These are phyloP conservation scores for Andrena bucephala DNA, from an alignment of 2,888 invertebrate genomes.

Conservation along the genomic window DNA sequence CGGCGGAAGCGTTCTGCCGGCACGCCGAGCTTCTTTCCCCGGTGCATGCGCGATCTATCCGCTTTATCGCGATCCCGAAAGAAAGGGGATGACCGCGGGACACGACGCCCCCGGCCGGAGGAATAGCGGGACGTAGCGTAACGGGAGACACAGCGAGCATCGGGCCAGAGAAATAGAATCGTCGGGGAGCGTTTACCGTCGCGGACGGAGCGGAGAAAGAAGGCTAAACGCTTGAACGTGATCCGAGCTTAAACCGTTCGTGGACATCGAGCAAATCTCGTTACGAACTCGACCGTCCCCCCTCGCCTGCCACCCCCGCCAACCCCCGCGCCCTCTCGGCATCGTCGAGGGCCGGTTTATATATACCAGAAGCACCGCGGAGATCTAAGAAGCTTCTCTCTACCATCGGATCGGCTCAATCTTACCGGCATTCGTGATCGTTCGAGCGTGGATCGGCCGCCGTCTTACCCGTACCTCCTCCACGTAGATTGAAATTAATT, in stretches of 20 bases:
- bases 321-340: conserved; percentile 17
- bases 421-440: conserved; percentile 80
- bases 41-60: conserved; percentile 72
- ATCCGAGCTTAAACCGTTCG: conserved; percentile 80
- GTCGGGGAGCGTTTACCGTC: conserved; percentile 42
- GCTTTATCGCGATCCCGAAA: conserved; percentile 66
- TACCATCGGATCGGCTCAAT: conserved; percentile 77
- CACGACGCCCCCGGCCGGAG: not conserved
- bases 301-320: conserved; percentile 10
- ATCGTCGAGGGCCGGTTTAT: conserved; percentile 66
- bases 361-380: conserved; percentile 54
- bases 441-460: conserved; percentile 74
- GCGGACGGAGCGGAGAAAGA: conserved; percentile 56
- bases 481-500: conserved; percentile 83
- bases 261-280: conserved; percentile 78
- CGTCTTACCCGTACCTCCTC: conserved; percentile 48
- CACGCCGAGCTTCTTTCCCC: conserved; percentile 69
- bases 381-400: conserved; percentile 73
- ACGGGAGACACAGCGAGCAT: too few relatives aligned
- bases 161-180: conserved; percentile 31
- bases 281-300: conserved; percentile 71
- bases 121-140: too few relatives aligned
- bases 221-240: conserved; percentile 78
- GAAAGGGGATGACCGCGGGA: conserved; percentile 30
- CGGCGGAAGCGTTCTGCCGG: conserved; percentile 72